phyloP scores from a whole-genome alignment of 1,140 invertebrate genomes.

The Brachionus calyciflorus region DNA sequence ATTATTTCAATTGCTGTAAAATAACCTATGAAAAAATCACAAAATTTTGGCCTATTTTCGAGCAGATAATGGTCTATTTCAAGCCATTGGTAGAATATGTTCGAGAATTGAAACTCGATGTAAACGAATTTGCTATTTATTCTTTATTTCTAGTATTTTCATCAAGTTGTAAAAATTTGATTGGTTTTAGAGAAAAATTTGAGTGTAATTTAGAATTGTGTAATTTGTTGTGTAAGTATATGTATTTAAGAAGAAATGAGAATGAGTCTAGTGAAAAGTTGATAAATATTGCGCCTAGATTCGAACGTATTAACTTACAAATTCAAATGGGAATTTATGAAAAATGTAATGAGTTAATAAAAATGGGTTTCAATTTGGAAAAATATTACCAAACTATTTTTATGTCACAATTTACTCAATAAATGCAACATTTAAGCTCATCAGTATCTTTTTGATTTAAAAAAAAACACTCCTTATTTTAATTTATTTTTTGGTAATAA shows the following conservation, averaged over 20 bases:
- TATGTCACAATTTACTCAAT: slow-evolving; percentile 6
- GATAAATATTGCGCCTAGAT: background rate
- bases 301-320: slow-evolving; percentile 18
- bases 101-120: background rate
- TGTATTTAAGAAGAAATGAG: slow-evolving; percentile 41
- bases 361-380: slow-evolving; percentile 20
- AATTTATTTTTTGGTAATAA: no score
- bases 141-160: slow-evolving; percentile 17
- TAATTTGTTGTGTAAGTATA: slow-evolving; percentile 4
- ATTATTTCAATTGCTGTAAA: slow-evolving; percentile 16
- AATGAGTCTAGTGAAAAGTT: slow-evolving; percentile 34
- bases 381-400: slow-evolving; percentile 44
- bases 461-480: no score
- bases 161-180: slow-evolving; percentile 23
- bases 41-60: slow-evolving; percentile 2
- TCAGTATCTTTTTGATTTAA: no score
- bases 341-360: background rate
- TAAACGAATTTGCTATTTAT: slow-evolving; percentile 15
- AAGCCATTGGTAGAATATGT: slow-evolving; percentile 5
- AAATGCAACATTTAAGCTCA: no score
- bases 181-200: slow-evolving; percentile 13
- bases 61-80: background rate
- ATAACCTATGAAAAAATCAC: background rate
- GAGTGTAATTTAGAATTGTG: slow-evolving; percentile 39
- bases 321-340: slow-evolving; percentile 11